Base-by-base conservation (phyloP, 2,888 invertebrate genomes). In the Andrena haemorrhoa region DNA sequence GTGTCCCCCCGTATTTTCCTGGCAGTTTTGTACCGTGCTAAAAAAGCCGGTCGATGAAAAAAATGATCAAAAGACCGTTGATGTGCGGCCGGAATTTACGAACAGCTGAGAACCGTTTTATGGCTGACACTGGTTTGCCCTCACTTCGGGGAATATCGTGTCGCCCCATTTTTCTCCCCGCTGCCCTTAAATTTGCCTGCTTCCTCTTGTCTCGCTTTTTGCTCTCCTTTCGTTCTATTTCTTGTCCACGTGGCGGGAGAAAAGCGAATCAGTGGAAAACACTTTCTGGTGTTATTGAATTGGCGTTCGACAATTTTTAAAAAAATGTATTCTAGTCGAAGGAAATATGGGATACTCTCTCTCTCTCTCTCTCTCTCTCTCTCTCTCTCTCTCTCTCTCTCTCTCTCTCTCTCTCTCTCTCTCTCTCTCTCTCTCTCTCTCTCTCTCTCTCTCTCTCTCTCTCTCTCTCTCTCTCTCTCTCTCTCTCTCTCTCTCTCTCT, bases 41-140 rank as follows among this genome's bases (percentile, higher is more conserved):
- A 68, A 74, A 60, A 70, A 35, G 5, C 61, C 20, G 10, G 33
- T 8, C 33, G 70, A 53, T 69, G 61, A 23, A 65, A 69, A 69
- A 77, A 68, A 77, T 56, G 56, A 63, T 65, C 26, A 56, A 49
- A 70, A 47, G 56, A 49, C 35, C 47, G 10, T 12, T 35, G 63
- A 41, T 29, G 26, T 20, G 10, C 26, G 12, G 29, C n/a, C 7
- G n/a, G 41, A 78, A 74, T 78, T 78, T 63, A 78, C 35, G 68
- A 33, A 41, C 64, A 35, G 31, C 10, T 41, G 29, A 49, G 23
- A 10, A 61, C n/a, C 5, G 23, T 64, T 69, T 73, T 51, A 51
- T 8, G 20, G 23, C 8, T 16, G 20, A 16, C 29, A 4, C 16
- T 31, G 26, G 26, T 64, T 12, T 41, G 29, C 29, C 29, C 23